These are phyloP conservation scores for Grammomys dolichurus DNA, from an alignment of 2,113 vertebrate genomes.

Conservation along the genomic window DNA sequence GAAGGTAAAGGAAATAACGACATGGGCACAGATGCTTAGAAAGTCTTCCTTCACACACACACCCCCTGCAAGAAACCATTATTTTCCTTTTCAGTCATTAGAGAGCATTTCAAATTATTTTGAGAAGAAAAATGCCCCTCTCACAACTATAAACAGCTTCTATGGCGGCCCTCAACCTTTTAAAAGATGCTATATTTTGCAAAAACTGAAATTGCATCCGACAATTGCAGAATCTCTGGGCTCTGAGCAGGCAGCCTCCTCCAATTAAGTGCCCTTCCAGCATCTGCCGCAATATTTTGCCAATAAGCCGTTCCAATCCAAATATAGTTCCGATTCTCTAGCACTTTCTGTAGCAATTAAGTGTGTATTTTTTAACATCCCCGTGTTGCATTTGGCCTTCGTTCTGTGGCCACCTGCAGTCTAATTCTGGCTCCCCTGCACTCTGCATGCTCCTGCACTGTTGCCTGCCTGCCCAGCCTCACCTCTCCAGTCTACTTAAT, in stretches of 20 bases:
- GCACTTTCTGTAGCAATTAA: conserved; percentile 79
- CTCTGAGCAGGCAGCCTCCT: conserved; percentile 44
- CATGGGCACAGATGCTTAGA: not conserved
- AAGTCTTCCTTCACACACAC: not conserved
- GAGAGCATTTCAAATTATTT: conserved; percentile 60
- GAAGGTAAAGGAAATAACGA: conserved; percentile 64
- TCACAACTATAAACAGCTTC: conserved; percentile 46
- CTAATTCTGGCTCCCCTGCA: conserved; percentile 39
- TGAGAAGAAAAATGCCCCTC: conserved; percentile 53
- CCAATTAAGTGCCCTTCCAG: conserved; percentile 58
- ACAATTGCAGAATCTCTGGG: conserved; percentile 56
- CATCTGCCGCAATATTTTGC: conserved; percentile 79
- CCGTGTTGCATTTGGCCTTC: conserved; percentile 25
- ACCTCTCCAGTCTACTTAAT: not conserved
- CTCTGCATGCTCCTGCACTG: not conserved
- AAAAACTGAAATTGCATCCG: conserved; percentile 64
- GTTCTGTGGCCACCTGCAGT: conserved; percentile 47
- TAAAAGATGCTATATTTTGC: conserved; percentile 68
- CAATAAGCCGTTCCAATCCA: conserved; percentile 77
- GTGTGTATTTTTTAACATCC: conserved; percentile 67
- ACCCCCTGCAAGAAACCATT: not conserved
- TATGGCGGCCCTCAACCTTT: conserved; percentile 61
- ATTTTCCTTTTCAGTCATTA: conserved; percentile 16
- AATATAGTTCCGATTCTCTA: conserved; percentile 79
- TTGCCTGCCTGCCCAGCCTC: not conserved